Base-by-base conservation (phyloP, 2,888 invertebrate genomes). In the Coleophora deauratella region DNA sequence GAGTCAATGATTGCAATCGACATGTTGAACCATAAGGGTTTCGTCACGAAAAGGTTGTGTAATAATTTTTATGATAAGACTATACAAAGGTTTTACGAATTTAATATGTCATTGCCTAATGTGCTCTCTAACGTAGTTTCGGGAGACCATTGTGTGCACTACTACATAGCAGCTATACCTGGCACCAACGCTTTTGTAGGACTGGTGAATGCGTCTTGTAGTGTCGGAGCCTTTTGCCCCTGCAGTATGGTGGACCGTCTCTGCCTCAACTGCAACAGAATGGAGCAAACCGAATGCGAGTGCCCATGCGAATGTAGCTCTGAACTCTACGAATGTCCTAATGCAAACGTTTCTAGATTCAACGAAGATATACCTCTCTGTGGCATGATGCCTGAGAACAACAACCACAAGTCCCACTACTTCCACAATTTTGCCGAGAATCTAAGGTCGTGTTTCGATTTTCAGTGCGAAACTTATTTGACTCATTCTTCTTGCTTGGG, bases 201-300 rank as follows among this genome's bases (percentile, higher is more conserved):
- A 1, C 88, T 97, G 14, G 93, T 97, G 9, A 96, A 97, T 66
- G 92, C 95, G 30, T 94, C 94, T 0, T 96, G 95, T 65, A 92
- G 92, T 62, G 89, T 91, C 2, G 90, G 91, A 2, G 91, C 93
- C 3, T 97, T 97, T 76, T 97, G 97, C 64, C 97, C 97, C 0
- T 97, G 97, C 68, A 96, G 95, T 63, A 94, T 94, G 76, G 93
- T 91, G 42, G 94, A 96, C 69, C 89, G 96, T 2, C 87, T 94
- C 2, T 97, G 97, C 67, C 87, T 97, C 21, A 97, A 97, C 68
- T 97, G 97, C 68, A 93, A 95, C 67, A 90, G 96, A 37, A 96
- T 97, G 94, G 97, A 97, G 67, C 96, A 95, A 75, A 93, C 91
- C 2, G 96, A 97, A 65, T 97, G 97, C 58, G 97, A 97, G 72